Base-by-base conservation (phyloP, 2,888 invertebrate genomes). In the Miltochrista miniata region DNA sequence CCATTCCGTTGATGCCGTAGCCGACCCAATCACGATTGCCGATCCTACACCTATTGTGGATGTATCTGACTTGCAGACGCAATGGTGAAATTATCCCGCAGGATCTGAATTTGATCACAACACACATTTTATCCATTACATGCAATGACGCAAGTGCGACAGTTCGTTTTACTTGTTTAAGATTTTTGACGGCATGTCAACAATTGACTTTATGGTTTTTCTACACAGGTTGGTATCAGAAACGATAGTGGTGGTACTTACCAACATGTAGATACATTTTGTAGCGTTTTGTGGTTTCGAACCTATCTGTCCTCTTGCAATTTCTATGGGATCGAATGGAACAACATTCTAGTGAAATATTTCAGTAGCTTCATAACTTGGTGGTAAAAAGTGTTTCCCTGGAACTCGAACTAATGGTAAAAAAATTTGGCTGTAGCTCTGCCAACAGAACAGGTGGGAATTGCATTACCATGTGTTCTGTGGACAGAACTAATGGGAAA, bases 1-100 rank as follows among this genome's bases (percentile, higher is more conserved):
- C 87, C 9, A 74, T 64, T 0, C 94, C 94, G 65, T 94, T 94
- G n/a, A 86, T 57, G 0, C 95, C 95, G 61, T 79, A 90, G 0
- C 95, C 95, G 1, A 95, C 95, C 58, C 94, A 91, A 67, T 95
- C 95, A 34, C 95, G 83, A 61, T 91, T 93, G 0, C 95, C 95
- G 51, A 92, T 92, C 29, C 87, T 74, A 50, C 79, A 79, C 37
- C 76, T 70, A 5, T 82, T 79, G 56, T 87, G 76, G 0, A 79
- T 51, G 2, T 48, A 34, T 12, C 1, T 70, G 65, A 31, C 79
- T 72, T 35, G 68, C 51, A 53, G 63, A 45, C 44, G 48, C 12
- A 63, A 45, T 12, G 64, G 64, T 33, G 50, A 50, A 47, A 66
- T 51, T 49, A 29, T 12, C 14, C 46, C 10, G 1, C 9, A 31